Percentiles rank a stretch among this genome's conserved stretches.
Conservation (phyloP, 2,888 invertebrate genomes). For the Argyresthia albistria region DNA sequence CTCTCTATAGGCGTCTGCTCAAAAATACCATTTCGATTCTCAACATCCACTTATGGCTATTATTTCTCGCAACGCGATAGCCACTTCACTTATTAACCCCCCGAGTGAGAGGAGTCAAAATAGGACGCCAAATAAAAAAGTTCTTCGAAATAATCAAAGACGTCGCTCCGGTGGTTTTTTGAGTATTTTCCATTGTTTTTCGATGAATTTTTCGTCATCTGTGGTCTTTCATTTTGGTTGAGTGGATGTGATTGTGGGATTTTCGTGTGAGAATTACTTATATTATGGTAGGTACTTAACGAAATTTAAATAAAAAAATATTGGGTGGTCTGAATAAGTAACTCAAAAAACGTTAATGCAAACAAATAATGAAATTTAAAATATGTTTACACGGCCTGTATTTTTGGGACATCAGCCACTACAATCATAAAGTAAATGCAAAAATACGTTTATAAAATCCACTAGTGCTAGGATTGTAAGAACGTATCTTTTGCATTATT, state of each 20-base stretch:
- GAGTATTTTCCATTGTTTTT: conserved; percentile 47
- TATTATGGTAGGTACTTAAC: too few species aligned
- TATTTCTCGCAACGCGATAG: conserved; percentile 41
- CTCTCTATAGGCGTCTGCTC: not conserved
- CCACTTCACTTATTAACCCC: conserved; percentile 37
- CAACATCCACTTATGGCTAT: not conserved
- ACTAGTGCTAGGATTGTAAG: conserved; percentile 4
- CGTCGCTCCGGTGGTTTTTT: conserved; percentile 47
- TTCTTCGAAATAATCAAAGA: conserved; percentile 20
- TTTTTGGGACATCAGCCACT: too few species aligned
- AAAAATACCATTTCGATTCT: not conserved
- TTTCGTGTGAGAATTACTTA: not conserved
- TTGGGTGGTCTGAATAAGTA: too few species aligned
- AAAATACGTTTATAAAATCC: too few species aligned
- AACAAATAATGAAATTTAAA: too few species aligned
- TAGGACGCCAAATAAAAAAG: not conserved
- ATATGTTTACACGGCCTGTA: too few species aligned
- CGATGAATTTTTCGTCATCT: conserved; percentile 11
- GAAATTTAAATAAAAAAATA: too few species aligned
- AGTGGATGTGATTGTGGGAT: not conserved
- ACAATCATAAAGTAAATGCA: too few species aligned
- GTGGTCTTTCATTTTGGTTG: not conserved
- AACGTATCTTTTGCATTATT: not conserved
- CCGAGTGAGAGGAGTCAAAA: conserved; percentile 8
- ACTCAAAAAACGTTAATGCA: too few species aligned